Evolutionary conservation across 2,797 vertebrate genomes (phyloP), one percentile per base, ranked within the genome.

Genomic region (Cyprinodon diabolis): DNA sequence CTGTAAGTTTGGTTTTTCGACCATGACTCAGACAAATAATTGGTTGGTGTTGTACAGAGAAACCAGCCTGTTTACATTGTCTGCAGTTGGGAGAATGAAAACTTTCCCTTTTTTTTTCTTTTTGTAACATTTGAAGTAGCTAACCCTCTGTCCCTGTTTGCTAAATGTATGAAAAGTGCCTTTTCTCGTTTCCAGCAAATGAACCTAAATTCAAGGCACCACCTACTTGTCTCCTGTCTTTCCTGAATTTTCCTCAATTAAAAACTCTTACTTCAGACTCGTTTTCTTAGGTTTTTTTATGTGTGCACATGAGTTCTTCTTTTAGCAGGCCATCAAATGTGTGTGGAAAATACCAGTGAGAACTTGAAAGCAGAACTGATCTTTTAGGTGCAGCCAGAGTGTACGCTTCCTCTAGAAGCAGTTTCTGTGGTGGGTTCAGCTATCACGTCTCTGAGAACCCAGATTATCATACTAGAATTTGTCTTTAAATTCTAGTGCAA

Each of bases 1-100:
- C 15, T 9, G 7, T 48, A 35, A 14, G 19, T 60, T 75, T 80
- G 60, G 45, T 48, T 77, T 48, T 9, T 79, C 15, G 4, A 0
- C 83, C 84, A 65, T 81, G 90, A 75, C 72, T 0, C 45, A 76
- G 86, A 89, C 92, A 81, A 76, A 84, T 92, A 82, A 87, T 93
- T 94, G 94, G 96, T 91, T 94, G 96, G 96, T 97, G 96, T 98
- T 95, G 95, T 98, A 98, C 97, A 98, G 97, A 98, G 97, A 97
- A 98, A 96, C 96, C 95, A 93, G 95, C 95, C 95, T 85, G 96
- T 97, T 97, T 98, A 97, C 96, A 92, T 89, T 88, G 89, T 88
- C 87, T 85, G 87, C 70, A 91, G 90, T 85, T 79, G 69, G 84
- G 80, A 83, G 84, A 56, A 58, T 54, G 51, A 72, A 40, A 45